Base-by-base conservation (phyloP, 2,113 vertebrate genomes). In the Labrus mixtus region DNA sequence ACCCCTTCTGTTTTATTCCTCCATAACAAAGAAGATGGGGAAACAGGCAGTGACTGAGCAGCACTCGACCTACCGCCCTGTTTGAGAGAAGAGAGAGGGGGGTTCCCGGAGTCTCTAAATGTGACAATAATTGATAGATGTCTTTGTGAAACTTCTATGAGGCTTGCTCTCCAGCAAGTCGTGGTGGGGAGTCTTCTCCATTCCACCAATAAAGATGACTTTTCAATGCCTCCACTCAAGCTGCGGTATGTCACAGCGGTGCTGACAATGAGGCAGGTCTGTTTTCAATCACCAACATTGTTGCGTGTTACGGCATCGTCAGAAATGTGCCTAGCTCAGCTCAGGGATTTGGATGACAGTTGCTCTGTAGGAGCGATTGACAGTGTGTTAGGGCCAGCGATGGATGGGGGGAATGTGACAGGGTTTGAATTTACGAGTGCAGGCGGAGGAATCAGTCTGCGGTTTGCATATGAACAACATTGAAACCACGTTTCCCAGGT, bases 271-370 rank as follows among this genome's bases (percentile, higher is more conserved):
- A 87, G 75, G 82, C 73, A 77, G 74, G 81, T 87, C 92, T 92
- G 92, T 79, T 92, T 93, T 76, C 80, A 2, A 91, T 94, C 89
- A 92, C 19, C 7, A 79, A 86, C 81, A 82, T 83, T 91, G 90
- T 92, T 73, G 48, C 71, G 84, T 68, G 84, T 88, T 89, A 82
- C 79, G 39, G 72, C 75, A 70, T 65, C 70, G 54, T 78, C 83
- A 89, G 70, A 89, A 91, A 91, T 91, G 87, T 91, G 92, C 91
- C 65, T 54, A 90, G 91, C 91, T 94, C 92, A 92, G 89, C 89
- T 19, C 68, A 82, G 91, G 50, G 85, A 90, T 85, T 91, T 84
- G 82, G 91, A 91, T 67, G 85, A 69, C 71, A 36, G 64, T 82
- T 78, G 75, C 85, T 85, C 86, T 71, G 85, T n/a, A 68, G 77